These are phyloP conservation scores for Xanthia icteritia DNA, from an alignment of 2,888 invertebrate species.

Conservation along the genomic window DNA sequence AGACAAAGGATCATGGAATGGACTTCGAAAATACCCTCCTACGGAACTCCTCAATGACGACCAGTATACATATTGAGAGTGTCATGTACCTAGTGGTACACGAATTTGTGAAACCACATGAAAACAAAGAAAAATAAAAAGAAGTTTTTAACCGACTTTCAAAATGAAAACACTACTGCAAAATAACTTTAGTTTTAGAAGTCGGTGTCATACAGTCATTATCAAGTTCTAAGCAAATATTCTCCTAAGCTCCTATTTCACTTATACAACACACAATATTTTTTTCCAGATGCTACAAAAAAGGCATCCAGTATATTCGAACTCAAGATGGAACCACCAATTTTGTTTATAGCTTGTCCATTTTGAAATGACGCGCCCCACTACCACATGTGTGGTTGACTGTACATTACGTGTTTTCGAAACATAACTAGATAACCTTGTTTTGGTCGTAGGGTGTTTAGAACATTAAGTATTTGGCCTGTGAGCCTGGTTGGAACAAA, in stretches of 20 bases:
- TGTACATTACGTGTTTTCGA: neutral
- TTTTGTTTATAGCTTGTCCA: neutral
- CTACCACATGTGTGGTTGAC: too few relatives aligned
- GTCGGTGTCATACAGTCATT: neutral
- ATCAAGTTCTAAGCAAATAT: neutral
- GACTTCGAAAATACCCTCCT: neutral
- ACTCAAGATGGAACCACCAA: neutral
- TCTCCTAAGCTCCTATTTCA: neutral
- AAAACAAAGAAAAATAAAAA: too few relatives aligned
- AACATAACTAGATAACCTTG: neutral
- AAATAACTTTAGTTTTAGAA: too few relatives aligned
- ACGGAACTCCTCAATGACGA: neutral
- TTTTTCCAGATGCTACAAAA: neutral
- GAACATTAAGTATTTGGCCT: neutral
- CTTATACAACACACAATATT: neutral
- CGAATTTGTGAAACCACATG: too few relatives aligned
- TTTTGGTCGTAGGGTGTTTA: neutral
- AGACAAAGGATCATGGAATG: neutral
- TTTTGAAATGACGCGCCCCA: too few relatives aligned
- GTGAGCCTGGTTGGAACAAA: neutral
- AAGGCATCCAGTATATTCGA: neutral
- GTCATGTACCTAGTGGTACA: neutral
- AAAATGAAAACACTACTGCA: neutral
- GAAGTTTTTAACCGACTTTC: too few relatives aligned
- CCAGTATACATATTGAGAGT: neutral